Conservation (phyloP, 1,140 invertebrate genomes). For the Drosophila kikkawai region DNA sequence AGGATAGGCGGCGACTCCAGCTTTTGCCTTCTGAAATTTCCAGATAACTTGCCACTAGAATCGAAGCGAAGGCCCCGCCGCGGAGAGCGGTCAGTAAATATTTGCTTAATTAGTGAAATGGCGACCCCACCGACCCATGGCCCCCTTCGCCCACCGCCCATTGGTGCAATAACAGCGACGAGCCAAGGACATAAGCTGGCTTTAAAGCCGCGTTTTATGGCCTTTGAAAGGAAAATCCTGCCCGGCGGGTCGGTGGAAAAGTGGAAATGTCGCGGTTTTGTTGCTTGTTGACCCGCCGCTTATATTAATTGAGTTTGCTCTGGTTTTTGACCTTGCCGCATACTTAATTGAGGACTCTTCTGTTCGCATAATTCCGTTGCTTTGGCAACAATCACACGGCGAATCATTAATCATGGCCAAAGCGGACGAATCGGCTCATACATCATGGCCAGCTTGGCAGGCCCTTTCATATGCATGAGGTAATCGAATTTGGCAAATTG, state of each 20-base stretch:
- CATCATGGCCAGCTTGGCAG: slow-evolving; percentile 44
- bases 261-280: slow-evolving; percentile 27
- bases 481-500: slow-evolving; percentile 77
- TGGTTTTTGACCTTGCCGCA: slow-evolving; percentile 73
- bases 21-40: slow-evolving; percentile 57
- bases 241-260: slow-evolving; percentile 7
- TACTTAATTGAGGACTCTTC: slow-evolving; percentile 52
- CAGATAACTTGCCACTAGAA: slow-evolving; percentile 64
- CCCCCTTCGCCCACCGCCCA: background rate
- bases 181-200: slow-evolving; percentile 63
- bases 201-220: slow-evolving; percentile 67
- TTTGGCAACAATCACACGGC: slow-evolving; percentile 48
- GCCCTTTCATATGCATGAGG: slow-evolving; percentile 73
- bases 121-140: slow-evolving; percentile 26
- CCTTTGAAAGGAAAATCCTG: slow-evolving; percentile 38
- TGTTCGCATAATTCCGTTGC: slow-evolving; percentile 18
- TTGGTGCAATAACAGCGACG: slow-evolving; percentile 24
- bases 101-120: slow-evolving; percentile 83
- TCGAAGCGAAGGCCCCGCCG: background rate
- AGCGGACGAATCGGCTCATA: slow-evolving; percentile 42
- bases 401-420: slow-evolving; percentile 54
- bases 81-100: slow-evolving; percentile 59
- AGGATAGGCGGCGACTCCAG: slow-evolving; percentile 5
- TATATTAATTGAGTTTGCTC: slow-evolving; percentile 81
- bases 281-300: slow-evolving; percentile 70